Evolutionary conservation across 2,888 invertebrate genomes (phyloP).

Genomic region (Cyclophora albipunctata): DNA sequence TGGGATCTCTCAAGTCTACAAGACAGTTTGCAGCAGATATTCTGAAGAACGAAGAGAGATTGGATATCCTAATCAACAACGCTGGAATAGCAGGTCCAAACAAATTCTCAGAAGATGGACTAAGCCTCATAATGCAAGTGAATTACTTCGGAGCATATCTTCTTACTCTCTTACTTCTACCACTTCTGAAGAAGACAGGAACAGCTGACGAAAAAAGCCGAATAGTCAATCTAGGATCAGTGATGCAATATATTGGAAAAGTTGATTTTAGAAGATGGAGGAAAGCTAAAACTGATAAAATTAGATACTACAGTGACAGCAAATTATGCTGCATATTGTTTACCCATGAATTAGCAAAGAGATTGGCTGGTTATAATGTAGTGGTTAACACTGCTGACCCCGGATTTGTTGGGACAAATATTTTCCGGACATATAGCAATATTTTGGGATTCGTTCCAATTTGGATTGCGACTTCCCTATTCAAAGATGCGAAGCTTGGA

Average conservation of each 20-base stretch:
- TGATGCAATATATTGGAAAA: conserved; percentile 78
- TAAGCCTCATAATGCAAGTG: conserved; percentile 91
- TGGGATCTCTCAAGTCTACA: conserved; percentile 82
- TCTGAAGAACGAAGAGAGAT: conserved; percentile 76
- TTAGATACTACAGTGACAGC: conserved; percentile 61
- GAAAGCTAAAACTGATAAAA: neutral
- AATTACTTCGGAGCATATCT: conserved; percentile 95
- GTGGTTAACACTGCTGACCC: conserved; percentile 88
- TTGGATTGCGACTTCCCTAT: conserved; percentile 56
- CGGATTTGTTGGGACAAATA: conserved; percentile 84
- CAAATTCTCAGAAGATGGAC: conserved; percentile 80
- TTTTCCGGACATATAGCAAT: conserved; percentile 71
- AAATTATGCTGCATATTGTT: conserved; percentile 84
- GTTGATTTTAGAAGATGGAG: conserved; percentile 79
- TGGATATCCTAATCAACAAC: conserved; percentile 90
- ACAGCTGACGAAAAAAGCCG: conserved; percentile 76
- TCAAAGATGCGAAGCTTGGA: conserved; percentile 82
- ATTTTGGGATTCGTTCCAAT: conserved; percentile 48
- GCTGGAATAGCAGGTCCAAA: conserved; percentile 80
- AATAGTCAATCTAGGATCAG: conserved; percentile 84
- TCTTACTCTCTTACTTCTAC: conserved; percentile 88
- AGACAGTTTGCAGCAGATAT: conserved; percentile 86
- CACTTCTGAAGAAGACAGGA: conserved; percentile 78
- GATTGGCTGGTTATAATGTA: conserved; percentile 76
- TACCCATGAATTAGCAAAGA: conserved; percentile 80